These are phyloP conservation scores for Drosophila gunungcola DNA, from an alignment of 1,140 invertebrate genomes.

Conservation along the genomic window DNA sequence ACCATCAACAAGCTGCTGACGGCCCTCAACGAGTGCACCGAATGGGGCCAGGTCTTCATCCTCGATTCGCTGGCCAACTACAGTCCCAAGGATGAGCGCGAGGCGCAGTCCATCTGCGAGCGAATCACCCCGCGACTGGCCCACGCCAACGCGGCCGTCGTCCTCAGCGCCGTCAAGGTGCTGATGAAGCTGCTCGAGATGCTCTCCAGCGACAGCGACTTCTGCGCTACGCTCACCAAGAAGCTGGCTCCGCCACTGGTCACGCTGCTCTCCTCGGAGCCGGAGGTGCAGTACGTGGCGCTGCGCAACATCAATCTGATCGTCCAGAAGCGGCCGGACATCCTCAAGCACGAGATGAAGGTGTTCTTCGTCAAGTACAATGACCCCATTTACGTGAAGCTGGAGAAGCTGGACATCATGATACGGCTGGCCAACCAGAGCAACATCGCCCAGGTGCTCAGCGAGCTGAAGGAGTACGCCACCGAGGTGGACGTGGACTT, in stretches of 20 bases:
- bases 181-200: conserved; percentile 99
- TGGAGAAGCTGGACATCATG: conserved; percentile 99
- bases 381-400: conserved; percentile 99
- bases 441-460: conserved; percentile 99
- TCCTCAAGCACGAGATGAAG: conserved; percentile 99
- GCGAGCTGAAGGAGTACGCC: conserved; percentile 99
- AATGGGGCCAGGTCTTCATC: conserved; percentile 99
- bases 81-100: conserved; percentile 97
- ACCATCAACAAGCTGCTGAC: conserved; percentile 99
- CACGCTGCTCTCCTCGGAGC: conserved; percentile 98
- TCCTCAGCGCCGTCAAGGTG: conserved; percentile 98
- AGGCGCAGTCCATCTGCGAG: conserved; percentile 99
- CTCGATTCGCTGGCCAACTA: conserved; percentile 99
- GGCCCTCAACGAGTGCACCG: conserved; percentile 99
- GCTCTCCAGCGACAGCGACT: conserved; percentile 96
- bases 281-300: conserved; percentile 99
- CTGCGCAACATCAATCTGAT: conserved; percentile 99
- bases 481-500: conserved; percentile 99
- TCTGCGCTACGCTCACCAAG: conserved; percentile 96
- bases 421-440: conserved; percentile 98
- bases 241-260: conserved; percentile 99
- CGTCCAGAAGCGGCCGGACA: conserved; percentile 99
- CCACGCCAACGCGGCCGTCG: conserved; percentile 99
- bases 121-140: conserved; percentile 98
- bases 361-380: conserved; percentile 99